Percentiles rank a stretch among this genome's conserved stretches.
Conservation (phyloP, 1,140 invertebrate genomes). For the Calliphora vicina region DNA sequence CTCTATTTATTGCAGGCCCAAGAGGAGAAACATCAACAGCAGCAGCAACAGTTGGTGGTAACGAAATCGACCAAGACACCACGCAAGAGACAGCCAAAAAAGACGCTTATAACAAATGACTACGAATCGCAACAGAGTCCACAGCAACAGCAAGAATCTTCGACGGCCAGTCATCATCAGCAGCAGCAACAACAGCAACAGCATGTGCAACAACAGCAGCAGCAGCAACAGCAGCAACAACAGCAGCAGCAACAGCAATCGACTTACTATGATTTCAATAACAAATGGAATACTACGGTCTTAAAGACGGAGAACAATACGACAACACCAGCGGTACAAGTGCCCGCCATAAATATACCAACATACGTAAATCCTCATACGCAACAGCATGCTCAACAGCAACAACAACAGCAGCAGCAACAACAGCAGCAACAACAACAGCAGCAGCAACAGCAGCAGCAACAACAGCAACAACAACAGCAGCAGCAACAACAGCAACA, state of each 20-base stretch:
- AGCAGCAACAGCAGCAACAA: conserved; percentile 49
- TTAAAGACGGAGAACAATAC: conserved; percentile 59
- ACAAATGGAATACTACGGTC: conserved; percentile 57
- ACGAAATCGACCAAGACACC: conserved; percentile 59
- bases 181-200: conserved; percentile 42
- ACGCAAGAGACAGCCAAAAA: conserved; percentile 59
- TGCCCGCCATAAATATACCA: conserved; percentile 59
- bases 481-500: conserved; percentile 43
- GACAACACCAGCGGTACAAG: conserved; percentile 50
- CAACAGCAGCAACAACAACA: conserved; percentile 51
- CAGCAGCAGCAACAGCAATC: conserved; percentile 57
- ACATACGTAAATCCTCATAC: conserved; percentile 59
- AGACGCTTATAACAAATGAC: conserved; percentile 57
- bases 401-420: conserved; percentile 57
- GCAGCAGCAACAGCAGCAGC: conserved; percentile 53
- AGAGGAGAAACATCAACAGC: conserved; percentile 53
- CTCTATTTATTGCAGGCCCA: conserved; percentile 47
- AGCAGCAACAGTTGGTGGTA: conserved; percentile 47
- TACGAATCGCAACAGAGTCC: conserved; percentile 56
- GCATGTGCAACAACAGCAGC: conserved; percentile 51
- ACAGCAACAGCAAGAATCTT: conserved; percentile 26
- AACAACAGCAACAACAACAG: conserved; percentile 50
- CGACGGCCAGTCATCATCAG: conserved; percentile 49
- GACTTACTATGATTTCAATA: conserved; percentile 61
- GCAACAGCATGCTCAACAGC: conserved; percentile 60